Base-by-base conservation (phyloP, 2,113 vertebrate genomes). In the Colius striatus region DNA sequence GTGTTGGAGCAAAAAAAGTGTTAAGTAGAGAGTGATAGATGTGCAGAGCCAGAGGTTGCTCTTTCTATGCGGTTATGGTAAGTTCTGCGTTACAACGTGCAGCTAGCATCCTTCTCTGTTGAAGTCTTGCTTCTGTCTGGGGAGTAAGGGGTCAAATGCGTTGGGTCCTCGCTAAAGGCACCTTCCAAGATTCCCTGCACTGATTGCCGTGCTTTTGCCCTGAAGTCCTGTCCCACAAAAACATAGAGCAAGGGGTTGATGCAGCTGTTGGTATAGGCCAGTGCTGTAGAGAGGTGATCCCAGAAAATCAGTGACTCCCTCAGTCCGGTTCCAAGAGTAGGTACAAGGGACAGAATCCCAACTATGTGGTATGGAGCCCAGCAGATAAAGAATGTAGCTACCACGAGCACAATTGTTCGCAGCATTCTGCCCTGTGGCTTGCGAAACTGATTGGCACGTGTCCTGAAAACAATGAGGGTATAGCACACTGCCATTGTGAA, bases 251-350 rank as follows among this genome's bases (percentile, higher is more conserved):
- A 84, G 13, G 98, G 98, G 87, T 98, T 98, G 71, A 98, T 95
- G 92, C 98, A 99, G 94, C 98, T 99, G 94, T 98, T 99, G 70
- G 96, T 78, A 19, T 98, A 98, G 0, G 98, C 98, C 19, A 98
- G 87, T 29, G 97, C 97, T 62, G 82, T 61, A 27, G 96, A 94
- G 65, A 98, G 62, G 4, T 92, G 90, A 76, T 99, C 97, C 87
- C 98, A 96, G 16, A 91, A 53, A 16, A 13, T 2, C 5, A 97
- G 6, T 10, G 89, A 85, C 47, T 84, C 26, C 6, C 7, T 29
- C 50, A 61, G n/a, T 16, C 27, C 23, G 43, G 45, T 72, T 20
- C 9, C 19, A 50, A 82, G 83, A 36, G 45, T 13, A 50, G 45
- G n/a, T 57, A 93, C 78, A 51, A 97, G 18, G 9, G 1, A 6